Evolutionary conservation across 2,888 invertebrate species (phyloP), one percentile per base, ranked within the genome.

Genomic region (Polyommatus icarus): DNA sequence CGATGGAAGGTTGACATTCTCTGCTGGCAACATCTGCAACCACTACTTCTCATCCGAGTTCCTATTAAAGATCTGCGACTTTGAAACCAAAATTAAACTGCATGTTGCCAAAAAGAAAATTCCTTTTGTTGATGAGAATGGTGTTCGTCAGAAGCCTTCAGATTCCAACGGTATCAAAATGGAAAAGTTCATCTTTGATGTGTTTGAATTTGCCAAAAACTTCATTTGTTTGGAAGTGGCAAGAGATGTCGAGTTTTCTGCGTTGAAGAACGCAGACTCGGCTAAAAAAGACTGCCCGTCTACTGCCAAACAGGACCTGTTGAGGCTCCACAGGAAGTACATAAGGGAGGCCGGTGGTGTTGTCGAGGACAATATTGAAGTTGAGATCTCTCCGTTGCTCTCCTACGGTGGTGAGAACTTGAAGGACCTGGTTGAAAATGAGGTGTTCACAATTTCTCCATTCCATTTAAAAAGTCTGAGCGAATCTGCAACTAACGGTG

Each of bases 171-270:
- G 99, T 12, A 98, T 99, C 82, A 99, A 99, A 94, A 97, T 99
- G 91, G 99, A 99, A 87, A 99, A 99, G 90, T 99, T 99, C 88
- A 98, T 99, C 12, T 99, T 99, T 88, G 99, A 99, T 90, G 99
- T 99, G 0, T 99, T 99, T 87, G 97, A 97, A 85, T 98, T 98
- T 90, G 96, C 99, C 0, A 96, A 97, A 81, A 97, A 96, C 84
- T 98, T 99, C 86, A 98, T 97, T 15, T 98, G 98, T 7, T 97
- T 99, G 96, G 99, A 99, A 91, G 97, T 98, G 0, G 95, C 97
- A 0, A 95, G 99, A 73, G 97, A 97, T 82, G 97, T 97, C 79
- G 99, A 99, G 88, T 99, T 99, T 88, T 98, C 99, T 83, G 99
- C 99, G 0, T 91, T 99, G 82, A 99, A 99, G 88, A 99, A 99